Evolutionary conservation across 1,140 invertebrate genomes (phyloP), one percentile per base, ranked within the genome.

Genomic region (Cecropterus lyciades): DNA sequence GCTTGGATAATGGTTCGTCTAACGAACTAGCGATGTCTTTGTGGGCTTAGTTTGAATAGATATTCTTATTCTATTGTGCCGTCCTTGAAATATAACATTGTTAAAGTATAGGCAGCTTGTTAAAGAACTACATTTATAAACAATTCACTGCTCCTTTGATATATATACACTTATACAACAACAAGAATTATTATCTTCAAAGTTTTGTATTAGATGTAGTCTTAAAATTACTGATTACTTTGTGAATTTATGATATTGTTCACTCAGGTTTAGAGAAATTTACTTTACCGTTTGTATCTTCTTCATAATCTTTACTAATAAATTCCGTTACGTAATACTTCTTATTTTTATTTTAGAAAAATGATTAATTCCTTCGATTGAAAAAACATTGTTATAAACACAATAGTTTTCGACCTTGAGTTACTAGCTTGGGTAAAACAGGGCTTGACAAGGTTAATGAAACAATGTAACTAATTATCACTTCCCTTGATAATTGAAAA

Each of bases 401-500:
- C 65, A 77, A 69, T 77, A 16, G 45, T 45, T 51, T 62, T 65
- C 37, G 68, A 71, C 74, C 77, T 72, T 70, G n/a, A n/a, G 27
- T 9, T 24, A 52, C 49, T 49, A 67, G 48, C 66, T 53, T 78
- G 73, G 64, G 74, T 77, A 76, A 76, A 52, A 67, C 57, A 72
- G 67, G 71, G 72, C 46, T 57, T 45, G 57, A 40, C 73, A 75
- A 79, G 77, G 72, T 73, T 76, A 69, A 71, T 33, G 40, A 60
- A 78, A 84, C 74, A 84, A 79, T 84, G 73, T 67, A 72, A 66
- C 62, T 72, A 82, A 82, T 82, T 80, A 77, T 65, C 71, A 72
- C 67, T 66, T 70, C 70, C 69, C 64, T 76, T 79, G 72, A 53
- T 40, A 73, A 75, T 74, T 77, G 68, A 15, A 13, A 40, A 40